Percentiles rank a stretch among this genome's conserved stretches.
These are phyloP conservation scores for Atrina japonica DNA, from an alignment of 2,888 invertebrate species.

Conservation along the genomic window DNA sequence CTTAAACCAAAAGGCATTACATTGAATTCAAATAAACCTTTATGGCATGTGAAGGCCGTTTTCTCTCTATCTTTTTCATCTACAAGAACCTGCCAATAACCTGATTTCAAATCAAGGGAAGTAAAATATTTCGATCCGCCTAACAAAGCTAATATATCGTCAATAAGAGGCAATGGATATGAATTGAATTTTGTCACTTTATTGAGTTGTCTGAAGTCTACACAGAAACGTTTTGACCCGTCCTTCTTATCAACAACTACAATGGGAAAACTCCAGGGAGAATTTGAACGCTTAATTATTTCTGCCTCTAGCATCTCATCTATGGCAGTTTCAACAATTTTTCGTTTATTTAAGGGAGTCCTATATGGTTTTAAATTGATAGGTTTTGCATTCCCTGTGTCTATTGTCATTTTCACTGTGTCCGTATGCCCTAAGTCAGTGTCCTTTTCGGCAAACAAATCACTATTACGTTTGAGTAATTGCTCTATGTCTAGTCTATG, in stretches of 20 bases:
- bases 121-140: no score
- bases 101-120: no score
- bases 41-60: slow-evolving; percentile 41
- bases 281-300: slow-evolving; percentile 40
- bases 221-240: no score
- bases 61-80: slow-evolving; percentile 46
- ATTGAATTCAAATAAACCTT: no score
- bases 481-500: no score
- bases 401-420: no score
- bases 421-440: slow-evolving; percentile 32
- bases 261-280: slow-evolving; percentile 36
- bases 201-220: slow-evolving; percentile 30
- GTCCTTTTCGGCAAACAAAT: slow-evolving; percentile 43
- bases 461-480: no score
- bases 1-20: no score
- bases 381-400: slow-evolving; percentile 39
- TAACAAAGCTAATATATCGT: slow-evolving; percentile 38
- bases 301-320: slow-evolving; percentile 42
- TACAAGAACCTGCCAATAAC: no score
- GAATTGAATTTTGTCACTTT: slow-evolving; percentile 15
- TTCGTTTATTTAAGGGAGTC: slow-evolving; percentile 39
- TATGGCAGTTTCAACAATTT: slow-evolving; percentile 44
- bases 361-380: slow-evolving; percentile 43
- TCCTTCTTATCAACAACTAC: slow-evolving; percentile 45
- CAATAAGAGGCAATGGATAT: slow-evolving; percentile 17